These are phyloP conservation scores for Pharmacophagus antenor DNA, from an alignment of 2,888 invertebrate species.

Conservation along the genomic window DNA sequence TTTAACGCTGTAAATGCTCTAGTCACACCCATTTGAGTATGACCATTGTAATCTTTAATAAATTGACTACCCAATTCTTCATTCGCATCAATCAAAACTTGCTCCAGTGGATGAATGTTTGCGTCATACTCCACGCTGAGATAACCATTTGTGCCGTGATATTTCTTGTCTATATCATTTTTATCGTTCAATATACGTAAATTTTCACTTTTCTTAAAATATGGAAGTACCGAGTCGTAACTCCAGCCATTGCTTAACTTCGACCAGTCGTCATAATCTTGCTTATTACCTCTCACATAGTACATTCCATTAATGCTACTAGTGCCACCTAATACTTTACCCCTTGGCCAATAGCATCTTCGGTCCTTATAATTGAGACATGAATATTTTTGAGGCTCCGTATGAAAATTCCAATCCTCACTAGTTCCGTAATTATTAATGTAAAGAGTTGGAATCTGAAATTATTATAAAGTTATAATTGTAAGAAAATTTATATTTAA, in stretches of 20 bases:
- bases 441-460: constrained; percentile 32
- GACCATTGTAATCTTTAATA: constrained; percentile 41
- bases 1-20: constrained; percentile 35
- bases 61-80: constrained; percentile 56
- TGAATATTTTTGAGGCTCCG: constrained; percentile 63
- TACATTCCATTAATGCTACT: constrained; percentile 75
- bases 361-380: constrained; percentile 61
- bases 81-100: constrained; percentile 41
- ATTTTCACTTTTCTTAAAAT: constrained; percentile 39
- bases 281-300: constrained; percentile 66
- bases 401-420: constrained; percentile 79
- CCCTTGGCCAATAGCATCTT: constrained; percentile 78
- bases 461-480: no score
- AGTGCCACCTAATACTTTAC: constrained; percentile 78
- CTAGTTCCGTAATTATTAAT: constrained; percentile 28
- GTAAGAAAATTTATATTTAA: no score
- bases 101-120: constrained; percentile 31
- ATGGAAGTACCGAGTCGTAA: constrained; percentile 44
- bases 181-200: constrained; percentile 24
- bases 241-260: constrained; percentile 67
- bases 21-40: constrained; percentile 51
- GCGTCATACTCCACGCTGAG: constrained; percentile 49
- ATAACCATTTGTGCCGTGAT: constrained; percentile 51
- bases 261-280: constrained; percentile 72
- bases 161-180: constrained; percentile 26